These are phyloP conservation scores for Eudemis profundana DNA, from an alignment of 2,888 invertebrate species.

Conservation along the genomic window DNA sequence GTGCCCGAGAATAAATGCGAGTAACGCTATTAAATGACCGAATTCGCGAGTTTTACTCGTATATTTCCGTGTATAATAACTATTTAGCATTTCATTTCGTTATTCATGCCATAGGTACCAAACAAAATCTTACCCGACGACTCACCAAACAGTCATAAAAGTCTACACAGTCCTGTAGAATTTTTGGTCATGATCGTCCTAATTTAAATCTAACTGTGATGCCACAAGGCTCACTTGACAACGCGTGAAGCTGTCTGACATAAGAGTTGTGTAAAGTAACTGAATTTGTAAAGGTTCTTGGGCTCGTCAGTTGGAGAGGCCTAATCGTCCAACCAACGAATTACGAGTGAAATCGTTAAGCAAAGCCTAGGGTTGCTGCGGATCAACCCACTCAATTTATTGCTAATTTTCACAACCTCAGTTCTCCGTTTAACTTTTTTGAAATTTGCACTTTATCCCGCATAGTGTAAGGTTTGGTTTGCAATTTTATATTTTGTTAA, in stretches of 20 bases:
- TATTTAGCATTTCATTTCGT: not conserved
- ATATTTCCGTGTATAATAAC: too few species aligned
- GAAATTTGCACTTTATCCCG: not conserved
- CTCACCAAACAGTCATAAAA: too few species aligned
- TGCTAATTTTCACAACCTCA: slow-evolving; percentile 10
- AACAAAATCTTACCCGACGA: not conserved
- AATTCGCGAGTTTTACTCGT: too few species aligned
- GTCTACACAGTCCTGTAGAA: not conserved
- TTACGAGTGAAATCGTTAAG: slow-evolving; percentile 25
- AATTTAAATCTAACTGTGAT: not conserved
- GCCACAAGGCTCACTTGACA: not conserved
- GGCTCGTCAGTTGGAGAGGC: not conserved
- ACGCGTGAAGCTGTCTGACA: not conserved
- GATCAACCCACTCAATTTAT: slow-evolving; percentile 17
- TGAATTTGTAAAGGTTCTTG: not conserved
- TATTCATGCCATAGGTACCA: not conserved
- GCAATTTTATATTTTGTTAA: not conserved
- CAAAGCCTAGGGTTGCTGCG: slow-evolving; percentile 17
- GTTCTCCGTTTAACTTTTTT: too few species aligned
- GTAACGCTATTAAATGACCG: too few species aligned
- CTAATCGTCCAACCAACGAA: slow-evolving; percentile 14
- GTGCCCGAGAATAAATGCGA: too few species aligned
- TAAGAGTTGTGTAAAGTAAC: not conserved
- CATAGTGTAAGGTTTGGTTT: not conserved
- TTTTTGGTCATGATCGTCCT: not conserved